Base-by-base conservation (phyloP, 2,797 vertebrate species). In the Danio albolineatus region DNA sequence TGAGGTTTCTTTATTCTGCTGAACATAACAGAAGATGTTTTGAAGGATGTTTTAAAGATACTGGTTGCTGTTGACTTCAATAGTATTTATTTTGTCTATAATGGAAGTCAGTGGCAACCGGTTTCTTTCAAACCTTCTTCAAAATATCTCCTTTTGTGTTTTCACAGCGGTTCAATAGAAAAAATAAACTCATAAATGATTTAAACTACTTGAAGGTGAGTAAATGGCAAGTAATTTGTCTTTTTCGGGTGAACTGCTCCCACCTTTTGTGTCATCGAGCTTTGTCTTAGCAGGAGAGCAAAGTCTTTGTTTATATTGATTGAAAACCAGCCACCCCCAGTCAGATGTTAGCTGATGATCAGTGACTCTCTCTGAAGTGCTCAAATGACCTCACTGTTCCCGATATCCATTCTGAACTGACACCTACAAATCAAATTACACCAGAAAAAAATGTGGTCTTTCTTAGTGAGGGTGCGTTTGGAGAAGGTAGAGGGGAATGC, bases 351-450 rank as follows among this genome's bases (percentile, higher is more conserved):
- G 87, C 12, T 12, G 88, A 83, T 81, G 88, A 90, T 87, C 4
- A 56, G 82, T 67, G 78, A 60, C 57, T 28, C 83, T 69, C 89
- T 82, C 82, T 2, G 73, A 67, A 21, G 17, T 56, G 72, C n/a
- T 54, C 41, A 9, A 67, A 88, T 93, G 90, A 92, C 88, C 86
- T 93, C 91, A 49, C 14, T 76, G 12, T 84, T 90, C 67, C 65
- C 39, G 76, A 61, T 43, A 87, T 78, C 48, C 49, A 19, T 56
- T 21, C 19, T 74, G 71, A 36, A n/a, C 46, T 44, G 73, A 70
- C 48, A 36, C 41, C 4, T 51, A 71, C 70, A 64, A 82, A 81
- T 84, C 78, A 73, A 76, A 66, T 78, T 39, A 73, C 48, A 36
- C 2, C 44, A 49, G 10, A 54, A 14, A 13, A 67, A 13, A 28